These are phyloP conservation scores for Minunthozetes semirufus DNA, from an alignment of 2,888 invertebrate species.

Conservation along the genomic window DNA sequence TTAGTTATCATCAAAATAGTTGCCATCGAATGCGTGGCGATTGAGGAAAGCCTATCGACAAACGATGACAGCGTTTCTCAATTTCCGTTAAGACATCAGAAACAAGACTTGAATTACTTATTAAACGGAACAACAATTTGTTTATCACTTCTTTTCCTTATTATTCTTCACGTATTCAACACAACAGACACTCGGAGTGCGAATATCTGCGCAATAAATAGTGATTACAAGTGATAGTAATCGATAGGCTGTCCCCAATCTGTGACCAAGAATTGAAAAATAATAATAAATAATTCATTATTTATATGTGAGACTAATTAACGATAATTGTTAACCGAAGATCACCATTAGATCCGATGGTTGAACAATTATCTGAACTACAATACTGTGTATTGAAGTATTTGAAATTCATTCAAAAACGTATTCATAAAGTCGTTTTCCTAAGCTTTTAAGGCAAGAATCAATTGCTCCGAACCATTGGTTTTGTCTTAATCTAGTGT, in stretches of 20 bases:
- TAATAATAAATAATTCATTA: too few relatives aligned
- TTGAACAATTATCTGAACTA: too few relatives aligned
- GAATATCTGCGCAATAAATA: slow-evolving; percentile 9
- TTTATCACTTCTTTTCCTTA: background rate
- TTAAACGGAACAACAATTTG: background rate
- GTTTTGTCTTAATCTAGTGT: too few relatives aligned
- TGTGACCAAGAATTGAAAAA: too few relatives aligned
- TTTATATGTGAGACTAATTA: too few relatives aligned
- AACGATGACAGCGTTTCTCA: background rate
- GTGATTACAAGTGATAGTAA: background rate
- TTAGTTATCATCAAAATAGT: background rate
- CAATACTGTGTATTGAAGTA: too few relatives aligned
- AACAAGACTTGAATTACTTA: background rate
- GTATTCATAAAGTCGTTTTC: too few relatives aligned
- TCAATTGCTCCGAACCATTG: too few relatives aligned
- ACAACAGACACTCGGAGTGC: background rate
- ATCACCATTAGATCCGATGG: too few relatives aligned
- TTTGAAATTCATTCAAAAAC: too few relatives aligned
- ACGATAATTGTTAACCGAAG: too few relatives aligned
- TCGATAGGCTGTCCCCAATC: background rate
- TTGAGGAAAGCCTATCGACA: background rate
- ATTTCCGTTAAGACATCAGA: background rate
- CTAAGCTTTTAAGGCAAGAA: too few relatives aligned
- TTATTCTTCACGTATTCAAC: background rate
- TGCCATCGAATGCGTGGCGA: background rate